Evolutionary conservation across 2,888 invertebrate species (phyloP).

Genomic region (Trichopria drosophilae): DNA sequence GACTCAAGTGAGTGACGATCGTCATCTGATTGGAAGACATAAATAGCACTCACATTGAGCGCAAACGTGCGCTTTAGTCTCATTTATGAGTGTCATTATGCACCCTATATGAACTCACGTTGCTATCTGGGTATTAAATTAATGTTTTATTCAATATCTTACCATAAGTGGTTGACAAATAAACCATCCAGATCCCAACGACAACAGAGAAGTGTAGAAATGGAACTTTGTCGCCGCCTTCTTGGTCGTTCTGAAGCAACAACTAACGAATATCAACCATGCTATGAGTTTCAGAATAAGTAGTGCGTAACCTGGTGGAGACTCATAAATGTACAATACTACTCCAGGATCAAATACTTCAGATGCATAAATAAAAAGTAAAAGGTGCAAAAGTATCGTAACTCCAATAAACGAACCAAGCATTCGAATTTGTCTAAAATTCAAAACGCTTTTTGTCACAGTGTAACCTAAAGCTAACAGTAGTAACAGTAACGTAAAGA

Average conservation of each 20-base stretch:
- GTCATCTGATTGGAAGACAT: too few relatives aligned
- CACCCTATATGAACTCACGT: too few relatives aligned
- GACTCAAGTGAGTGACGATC: too few relatives aligned
- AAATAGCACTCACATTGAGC: too few relatives aligned
- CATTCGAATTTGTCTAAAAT: constrained; percentile 72
- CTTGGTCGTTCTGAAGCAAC: constrained; percentile 58
- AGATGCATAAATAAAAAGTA: constrained; percentile 80
- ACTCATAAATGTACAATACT: constrained; percentile 88
- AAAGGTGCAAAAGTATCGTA: constrained; percentile 73
- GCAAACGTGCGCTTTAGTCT: too few relatives aligned
- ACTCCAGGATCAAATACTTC: constrained; percentile 88
- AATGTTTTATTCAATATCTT: constrained; percentile 24
- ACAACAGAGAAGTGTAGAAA: constrained; percentile 48
- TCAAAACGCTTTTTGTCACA: constrained; percentile 81
- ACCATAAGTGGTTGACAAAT: constrained; percentile 51
- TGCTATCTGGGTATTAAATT: constrained; percentile 10
- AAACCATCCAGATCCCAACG: constrained; percentile 52
- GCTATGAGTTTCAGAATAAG: constrained; percentile 74
- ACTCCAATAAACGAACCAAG: constrained; percentile 79
- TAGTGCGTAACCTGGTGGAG: constrained; percentile 84
- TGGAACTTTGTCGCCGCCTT: constrained; percentile 43
- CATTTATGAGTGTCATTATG: too few relatives aligned
- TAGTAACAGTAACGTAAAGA: constrained; percentile 77
- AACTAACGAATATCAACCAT: constrained; percentile 74
- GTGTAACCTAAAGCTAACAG: constrained; percentile 89